These are phyloP conservation scores for Bellardia pandia DNA, from an alignment of 2,888 invertebrate genomes.

Conservation along the genomic window DNA sequence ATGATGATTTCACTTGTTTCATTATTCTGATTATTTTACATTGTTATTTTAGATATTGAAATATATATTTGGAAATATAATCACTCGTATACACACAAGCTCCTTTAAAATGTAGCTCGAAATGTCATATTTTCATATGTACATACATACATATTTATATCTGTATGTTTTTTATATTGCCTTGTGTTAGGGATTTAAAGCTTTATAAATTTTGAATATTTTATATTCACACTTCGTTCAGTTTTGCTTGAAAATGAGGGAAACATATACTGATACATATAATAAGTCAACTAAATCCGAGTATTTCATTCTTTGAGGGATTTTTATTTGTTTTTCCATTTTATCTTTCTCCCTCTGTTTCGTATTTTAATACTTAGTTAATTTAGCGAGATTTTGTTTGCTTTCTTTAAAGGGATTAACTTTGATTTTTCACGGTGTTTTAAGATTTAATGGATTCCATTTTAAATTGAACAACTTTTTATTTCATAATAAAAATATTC, in stretches of 20 bases:
- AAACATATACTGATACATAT: conserved; percentile 1
- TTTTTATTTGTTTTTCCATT: conserved; percentile 45
- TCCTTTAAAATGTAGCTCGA: background rate
- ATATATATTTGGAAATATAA: conserved; percentile 19
- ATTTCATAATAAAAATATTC: background rate
- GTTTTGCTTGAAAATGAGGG: conserved; percentile 25
- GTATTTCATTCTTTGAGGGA: conserved; percentile 49
- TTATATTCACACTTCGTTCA: conserved; percentile 68
- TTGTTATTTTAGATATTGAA: conserved; percentile 49
- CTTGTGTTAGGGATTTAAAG: conserved; percentile 64
- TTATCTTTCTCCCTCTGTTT: conserved; percentile 16
- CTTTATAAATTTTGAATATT: conserved; percentile 72
- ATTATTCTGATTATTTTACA: conserved; percentile 29
- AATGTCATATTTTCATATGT: too few relatives aligned
- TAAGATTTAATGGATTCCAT: conserved; percentile 31
- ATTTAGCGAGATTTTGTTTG: conserved; percentile 41
- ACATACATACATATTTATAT: too few relatives aligned
- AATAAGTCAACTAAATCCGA: conserved; percentile 40
- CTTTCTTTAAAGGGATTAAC: conserved; percentile 58
- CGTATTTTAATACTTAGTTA: conserved; percentile 44
- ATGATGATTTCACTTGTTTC: conserved; percentile 54
- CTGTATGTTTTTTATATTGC: conserved; percentile 4
- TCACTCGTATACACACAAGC: background rate
- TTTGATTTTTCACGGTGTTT: conserved; percentile 68
- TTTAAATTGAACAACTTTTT: conserved; percentile 37